Conservation (phyloP, 2,113 vertebrate genomes). For the Halichoerus grypus region DNA sequence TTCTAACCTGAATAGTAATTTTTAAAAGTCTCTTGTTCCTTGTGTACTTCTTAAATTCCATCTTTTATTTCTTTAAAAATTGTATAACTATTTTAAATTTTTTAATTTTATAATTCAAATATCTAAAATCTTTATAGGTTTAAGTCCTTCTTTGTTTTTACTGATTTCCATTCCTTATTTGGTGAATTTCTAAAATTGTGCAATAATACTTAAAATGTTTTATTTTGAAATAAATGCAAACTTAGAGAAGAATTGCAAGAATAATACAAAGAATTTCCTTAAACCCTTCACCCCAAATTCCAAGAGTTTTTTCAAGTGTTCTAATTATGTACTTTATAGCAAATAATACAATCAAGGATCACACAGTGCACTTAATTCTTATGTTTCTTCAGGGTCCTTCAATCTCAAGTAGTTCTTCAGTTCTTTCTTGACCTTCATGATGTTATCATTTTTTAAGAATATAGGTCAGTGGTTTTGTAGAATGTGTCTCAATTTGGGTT, state of each 20-base stretch:
- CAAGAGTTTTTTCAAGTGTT: not conserved
- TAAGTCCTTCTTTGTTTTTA: not conserved
- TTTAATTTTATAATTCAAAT: slow-evolving; percentile 13
- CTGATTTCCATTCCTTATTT: not conserved
- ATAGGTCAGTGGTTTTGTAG: not conserved
- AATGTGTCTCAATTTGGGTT: not conserved
- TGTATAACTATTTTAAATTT: not conserved
- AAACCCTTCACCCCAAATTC: not conserved
- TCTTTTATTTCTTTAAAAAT: not conserved
- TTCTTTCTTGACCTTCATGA: not conserved
- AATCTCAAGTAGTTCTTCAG: not conserved
- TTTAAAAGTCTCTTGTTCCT: not conserved
- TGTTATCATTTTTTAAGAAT: slow-evolving; percentile 29
- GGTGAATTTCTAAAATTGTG: not conserved
- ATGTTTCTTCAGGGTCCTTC: not conserved
- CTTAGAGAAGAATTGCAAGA: not conserved
- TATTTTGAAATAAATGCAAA: slow-evolving; percentile 42
- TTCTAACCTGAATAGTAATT: not conserved
- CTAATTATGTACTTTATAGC: not conserved
- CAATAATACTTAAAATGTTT: not conserved
- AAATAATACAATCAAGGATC: not conserved
- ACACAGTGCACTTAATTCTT: not conserved
- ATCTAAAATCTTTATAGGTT: not conserved
- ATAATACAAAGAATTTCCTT: not conserved
- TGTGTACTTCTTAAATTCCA: slow-evolving; percentile 22